Percentiles rank a stretch among this genome's conserved stretches.
phyloP scores from a whole-genome alignment of 64 coral and sea anemone genomes.

The Anthopleura sola region DNA sequence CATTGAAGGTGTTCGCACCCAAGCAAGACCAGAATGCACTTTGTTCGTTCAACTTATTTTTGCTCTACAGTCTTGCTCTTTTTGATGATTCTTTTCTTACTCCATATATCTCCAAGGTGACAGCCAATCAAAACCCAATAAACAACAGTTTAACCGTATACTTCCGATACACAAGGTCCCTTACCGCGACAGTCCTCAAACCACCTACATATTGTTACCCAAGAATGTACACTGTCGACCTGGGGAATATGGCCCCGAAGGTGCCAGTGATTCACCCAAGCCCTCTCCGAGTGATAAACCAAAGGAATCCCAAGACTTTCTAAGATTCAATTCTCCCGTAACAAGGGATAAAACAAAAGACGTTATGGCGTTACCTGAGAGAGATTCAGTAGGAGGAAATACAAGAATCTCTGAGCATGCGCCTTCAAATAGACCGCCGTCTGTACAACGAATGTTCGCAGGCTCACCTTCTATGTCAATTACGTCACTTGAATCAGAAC shows the following conservation, averaged over 20 bases:
- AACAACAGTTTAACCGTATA: neutral
- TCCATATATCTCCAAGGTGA: neutral
- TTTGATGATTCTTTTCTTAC: neutral
- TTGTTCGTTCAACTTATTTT: neutral
- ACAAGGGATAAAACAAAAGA: neutral
- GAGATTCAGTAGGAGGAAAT: neutral
- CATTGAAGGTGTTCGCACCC: neutral
- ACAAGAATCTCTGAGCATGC: slow-evolving; percentile 5
- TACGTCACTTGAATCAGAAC: slow-evolving; percentile 67
- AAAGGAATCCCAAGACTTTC: neutral
- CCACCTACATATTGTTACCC: neutral
- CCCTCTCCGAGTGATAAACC: slow-evolving; percentile 31
- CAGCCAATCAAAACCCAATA: neutral
- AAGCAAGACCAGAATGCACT: neutral
- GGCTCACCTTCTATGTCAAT: slow-evolving; percentile 56
- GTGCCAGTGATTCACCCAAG: slow-evolving; percentile 71
- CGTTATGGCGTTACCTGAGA: neutral
- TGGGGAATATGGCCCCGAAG: slow-evolving; percentile 64
- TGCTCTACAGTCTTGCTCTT: neutral
- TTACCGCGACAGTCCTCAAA: neutral
- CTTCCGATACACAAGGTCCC: neutral
- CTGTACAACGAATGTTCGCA: slow-evolving; percentile 22
- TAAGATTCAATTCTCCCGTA: neutral
- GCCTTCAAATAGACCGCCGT: slow-evolving; percentile 12
- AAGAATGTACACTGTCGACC: slow-evolving; percentile 43